phyloP scores from a whole-genome alignment of 2,888 invertebrate species.

The Chrysolina americana region DNA sequence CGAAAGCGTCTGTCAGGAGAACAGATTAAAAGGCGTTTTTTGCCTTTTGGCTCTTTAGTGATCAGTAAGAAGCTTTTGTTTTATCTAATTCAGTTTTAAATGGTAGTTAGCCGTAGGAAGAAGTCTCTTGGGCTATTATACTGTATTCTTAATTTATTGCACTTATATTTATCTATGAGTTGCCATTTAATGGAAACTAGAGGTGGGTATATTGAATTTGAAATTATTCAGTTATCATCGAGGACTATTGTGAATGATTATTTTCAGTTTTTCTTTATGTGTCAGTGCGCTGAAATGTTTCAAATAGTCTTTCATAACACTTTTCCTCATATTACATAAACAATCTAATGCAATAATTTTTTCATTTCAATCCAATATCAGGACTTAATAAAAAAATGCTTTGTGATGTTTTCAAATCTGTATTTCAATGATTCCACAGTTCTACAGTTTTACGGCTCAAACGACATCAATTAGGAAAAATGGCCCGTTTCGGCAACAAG shows the following conservation, averaged over 20 bases:
- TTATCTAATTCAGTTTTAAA: slow-evolving; percentile 51
- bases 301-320: no score
- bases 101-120: slow-evolving; percentile 35
- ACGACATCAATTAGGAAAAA: no score
- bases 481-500: no score
- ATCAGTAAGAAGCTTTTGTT: slow-evolving; percentile 47
- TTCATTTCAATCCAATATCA: no score
- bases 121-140: neutral
- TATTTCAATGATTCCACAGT: no score
- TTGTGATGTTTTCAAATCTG: no score
- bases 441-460: no score
- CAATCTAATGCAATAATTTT: no score
- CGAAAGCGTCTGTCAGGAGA: slow-evolving; percentile 62
- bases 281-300: no score
- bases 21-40: slow-evolving; percentile 49
- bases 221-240: neutral
- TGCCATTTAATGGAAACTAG: neutral
- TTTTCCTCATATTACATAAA: no score
- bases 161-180: neutral
- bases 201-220: neutral
- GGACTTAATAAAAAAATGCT: no score
- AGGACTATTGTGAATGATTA: neutral
- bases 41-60: slow-evolving; percentile 40
- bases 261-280: no score
- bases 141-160: neutral